These are phyloP conservation scores for Falco peregrinus DNA, from an alignment of 2,797 vertebrate genomes.

Conservation along the genomic window DNA sequence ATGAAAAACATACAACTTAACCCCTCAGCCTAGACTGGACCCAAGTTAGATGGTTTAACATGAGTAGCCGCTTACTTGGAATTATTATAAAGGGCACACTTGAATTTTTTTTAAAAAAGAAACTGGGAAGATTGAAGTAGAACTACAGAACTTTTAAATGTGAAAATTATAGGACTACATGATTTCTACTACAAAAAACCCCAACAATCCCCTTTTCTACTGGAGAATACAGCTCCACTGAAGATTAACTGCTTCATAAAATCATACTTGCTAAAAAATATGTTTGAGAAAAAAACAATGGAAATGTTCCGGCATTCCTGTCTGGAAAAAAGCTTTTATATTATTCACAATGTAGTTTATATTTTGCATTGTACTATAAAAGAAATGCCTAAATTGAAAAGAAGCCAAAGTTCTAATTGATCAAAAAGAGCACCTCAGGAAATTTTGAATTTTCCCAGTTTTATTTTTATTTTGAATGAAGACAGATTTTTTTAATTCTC, in stretches of 20 bases:
- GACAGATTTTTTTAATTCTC: background rate
- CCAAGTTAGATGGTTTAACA: background rate
- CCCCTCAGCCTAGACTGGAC: background rate
- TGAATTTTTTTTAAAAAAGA: background rate
- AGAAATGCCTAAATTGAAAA: background rate
- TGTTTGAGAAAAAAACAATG: background rate
- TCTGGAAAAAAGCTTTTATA: conserved; percentile 15
- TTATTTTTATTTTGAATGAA: conserved; percentile 28
- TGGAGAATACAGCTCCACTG: background rate
- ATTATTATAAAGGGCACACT: background rate
- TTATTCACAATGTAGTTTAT: conserved; percentile 6
- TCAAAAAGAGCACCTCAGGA: conserved; percentile 52
- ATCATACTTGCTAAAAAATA: background rate
- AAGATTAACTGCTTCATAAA: conserved; percentile 5
- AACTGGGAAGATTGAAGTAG: background rate
- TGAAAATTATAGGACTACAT: background rate
- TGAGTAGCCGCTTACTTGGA: background rate
- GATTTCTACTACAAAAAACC: background rate
- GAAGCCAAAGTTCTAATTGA: conserved; percentile 24
- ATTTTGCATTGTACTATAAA: conserved; percentile 27
- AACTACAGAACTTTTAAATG: background rate
- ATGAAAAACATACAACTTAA: background rate
- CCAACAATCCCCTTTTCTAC: background rate
- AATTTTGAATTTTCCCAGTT: conserved; percentile 8
- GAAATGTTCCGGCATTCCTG: background rate